A percentile compares a stretch with the other conserved stretches of the same genome.
These are phyloP conservation scores for Oceanites oceanicus DNA, from an alignment of 2,113 vertebrate genomes.

Conservation along the genomic window DNA sequence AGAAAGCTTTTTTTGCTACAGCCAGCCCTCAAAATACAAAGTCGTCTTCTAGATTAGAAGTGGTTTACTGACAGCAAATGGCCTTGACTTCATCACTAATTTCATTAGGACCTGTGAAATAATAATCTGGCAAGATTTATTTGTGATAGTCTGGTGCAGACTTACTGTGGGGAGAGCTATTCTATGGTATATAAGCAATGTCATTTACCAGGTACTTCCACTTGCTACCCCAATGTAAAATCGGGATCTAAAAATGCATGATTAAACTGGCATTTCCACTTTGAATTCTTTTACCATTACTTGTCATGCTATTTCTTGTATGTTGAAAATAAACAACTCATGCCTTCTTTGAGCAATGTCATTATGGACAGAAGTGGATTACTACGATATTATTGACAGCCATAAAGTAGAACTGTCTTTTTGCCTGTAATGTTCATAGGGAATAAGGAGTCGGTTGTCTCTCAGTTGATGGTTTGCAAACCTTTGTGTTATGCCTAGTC, in stretches of 20 bases:
- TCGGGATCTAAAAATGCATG: not conserved
- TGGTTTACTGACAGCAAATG: not conserved
- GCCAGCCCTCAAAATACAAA: not conserved
- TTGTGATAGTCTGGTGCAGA: not conserved
- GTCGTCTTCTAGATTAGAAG: not conserved
- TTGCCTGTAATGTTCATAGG: not conserved
- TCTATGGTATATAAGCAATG: not conserved
- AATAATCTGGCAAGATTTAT: not conserved
- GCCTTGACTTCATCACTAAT: conserved; percentile 8
- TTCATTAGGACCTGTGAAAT: not conserved
- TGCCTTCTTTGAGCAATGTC: not conserved
- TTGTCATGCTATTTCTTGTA: not conserved
- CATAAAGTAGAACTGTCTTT: not conserved
- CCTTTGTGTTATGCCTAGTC: not conserved
- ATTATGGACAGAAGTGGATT: not conserved
- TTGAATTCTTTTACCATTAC: not conserved
- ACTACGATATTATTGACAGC: not conserved
- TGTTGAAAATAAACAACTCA: not conserved
- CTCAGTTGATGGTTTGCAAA: not conserved
- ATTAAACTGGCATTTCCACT: not conserved
- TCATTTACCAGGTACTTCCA: not conserved
- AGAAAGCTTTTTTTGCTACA: not conserved
- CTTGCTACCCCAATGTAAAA: not conserved
- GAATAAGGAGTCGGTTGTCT: not conserved
- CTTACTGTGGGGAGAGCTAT: not conserved